Percentiles rank a stretch among this genome's conserved stretches.
phyloP scores from a whole-genome alignment of 1,140 invertebrate species.

The Homarus americanus region DNA sequence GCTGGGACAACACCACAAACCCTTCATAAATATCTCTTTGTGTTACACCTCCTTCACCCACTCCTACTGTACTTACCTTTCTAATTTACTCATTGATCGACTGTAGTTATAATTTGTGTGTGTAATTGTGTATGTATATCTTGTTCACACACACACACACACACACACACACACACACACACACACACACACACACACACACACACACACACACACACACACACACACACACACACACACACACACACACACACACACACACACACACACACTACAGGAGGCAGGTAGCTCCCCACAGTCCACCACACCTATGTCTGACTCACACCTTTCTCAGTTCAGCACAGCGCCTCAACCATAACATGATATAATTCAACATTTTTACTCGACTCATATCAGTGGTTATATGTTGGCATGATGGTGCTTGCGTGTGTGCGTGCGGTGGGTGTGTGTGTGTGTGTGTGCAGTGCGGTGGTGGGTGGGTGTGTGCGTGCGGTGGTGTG shows the following conservation, averaged over 20 bases:
- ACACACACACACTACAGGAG: neutral
- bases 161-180: constrained; percentile 14
- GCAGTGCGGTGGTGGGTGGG: too few relatives aligned
- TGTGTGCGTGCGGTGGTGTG: too few relatives aligned
- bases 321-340: too few relatives aligned
- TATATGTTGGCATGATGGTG: too few relatives aligned
- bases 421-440: too few relatives aligned
- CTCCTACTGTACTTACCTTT: neutral
- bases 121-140: too few relatives aligned
- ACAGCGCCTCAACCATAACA: neutral
- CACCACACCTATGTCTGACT: neutral
- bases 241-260: constrained; percentile 20
- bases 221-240: constrained; percentile 14
- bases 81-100: too few relatives aligned
- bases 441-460: too few relatives aligned
- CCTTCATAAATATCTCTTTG: neutral
- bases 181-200: constrained; percentile 20
- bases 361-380: too few relatives aligned
- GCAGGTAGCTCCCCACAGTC: neutral
- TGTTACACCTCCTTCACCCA: neutral
- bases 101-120: too few relatives aligned
- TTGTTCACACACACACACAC: constrained; percentile 14
- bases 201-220: neutral
- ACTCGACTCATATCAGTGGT: too few relatives aligned
- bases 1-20: neutral